Conservation (phyloP, 2,888 invertebrate species). For the Cryptosula pallasiana region DNA sequence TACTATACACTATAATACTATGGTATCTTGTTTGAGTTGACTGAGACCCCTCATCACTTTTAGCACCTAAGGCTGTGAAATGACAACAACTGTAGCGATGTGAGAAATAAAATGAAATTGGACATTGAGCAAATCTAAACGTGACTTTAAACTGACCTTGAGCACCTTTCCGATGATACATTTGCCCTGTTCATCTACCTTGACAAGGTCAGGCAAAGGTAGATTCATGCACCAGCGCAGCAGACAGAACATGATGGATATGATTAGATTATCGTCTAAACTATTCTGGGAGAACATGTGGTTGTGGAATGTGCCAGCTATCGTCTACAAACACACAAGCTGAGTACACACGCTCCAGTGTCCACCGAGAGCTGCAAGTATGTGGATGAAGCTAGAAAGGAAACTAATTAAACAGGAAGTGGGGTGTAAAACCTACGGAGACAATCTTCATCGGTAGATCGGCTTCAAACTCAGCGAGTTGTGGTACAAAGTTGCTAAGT, state of each 20-base stretch:
- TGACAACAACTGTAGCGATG: too few relatives aligned
- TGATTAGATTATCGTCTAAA: slow-evolving; percentile 57
- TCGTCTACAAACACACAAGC: slow-evolving; percentile 19
- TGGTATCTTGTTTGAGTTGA: too few relatives aligned
- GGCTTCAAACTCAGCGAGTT: slow-evolving; percentile 68
- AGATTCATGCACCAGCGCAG: slow-evolving; percentile 91
- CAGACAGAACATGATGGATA: slow-evolving; percentile 78
- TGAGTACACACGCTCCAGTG: too few relatives aligned
- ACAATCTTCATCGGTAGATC: slow-evolving; percentile 65
- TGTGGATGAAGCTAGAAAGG: too few relatives aligned
- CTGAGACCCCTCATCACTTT: too few relatives aligned
- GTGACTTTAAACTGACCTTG: slow-evolving; percentile 29
- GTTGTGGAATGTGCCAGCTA: slow-evolving; percentile 44
- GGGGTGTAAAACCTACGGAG: slow-evolving; percentile 53
- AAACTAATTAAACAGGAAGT: too few relatives aligned
- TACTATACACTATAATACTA: too few relatives aligned
- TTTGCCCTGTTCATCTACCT: slow-evolving; percentile 39
- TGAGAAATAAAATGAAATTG: too few relatives aligned
- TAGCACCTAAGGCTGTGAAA: too few relatives aligned
- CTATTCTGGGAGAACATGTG: slow-evolving; percentile 25
- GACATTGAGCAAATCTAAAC: too few relatives aligned
- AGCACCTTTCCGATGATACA: slow-evolving; percentile 48
- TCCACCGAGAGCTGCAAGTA: too few relatives aligned
- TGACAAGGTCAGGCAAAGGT: slow-evolving; percentile 58
- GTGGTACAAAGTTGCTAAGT: slow-evolving; percentile 72